These are phyloP conservation scores for Trichosurus vulpecula DNA, from an alignment of 2,797 vertebrate genomes.

Conservation along the genomic window DNA sequence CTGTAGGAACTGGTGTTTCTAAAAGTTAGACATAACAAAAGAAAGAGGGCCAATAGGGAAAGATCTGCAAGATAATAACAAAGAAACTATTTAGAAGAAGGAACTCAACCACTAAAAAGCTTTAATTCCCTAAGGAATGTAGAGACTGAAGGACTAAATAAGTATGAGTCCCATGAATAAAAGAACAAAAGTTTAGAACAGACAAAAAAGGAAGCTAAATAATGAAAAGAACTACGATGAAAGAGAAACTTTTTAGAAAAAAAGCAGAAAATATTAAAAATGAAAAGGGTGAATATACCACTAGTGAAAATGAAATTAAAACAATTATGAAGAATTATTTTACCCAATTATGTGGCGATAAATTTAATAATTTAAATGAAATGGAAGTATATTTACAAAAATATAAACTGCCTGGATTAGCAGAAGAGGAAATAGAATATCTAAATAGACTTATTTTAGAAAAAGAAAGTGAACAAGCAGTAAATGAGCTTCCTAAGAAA, in stretches of 20 bases:
- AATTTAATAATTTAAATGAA: background rate
- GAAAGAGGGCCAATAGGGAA: background rate
- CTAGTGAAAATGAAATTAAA: background rate
- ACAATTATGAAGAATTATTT: background rate
- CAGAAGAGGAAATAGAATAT: background rate
- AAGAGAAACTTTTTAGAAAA: background rate
- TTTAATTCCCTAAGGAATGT: background rate
- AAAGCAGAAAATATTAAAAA: background rate
- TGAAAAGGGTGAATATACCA: background rate
- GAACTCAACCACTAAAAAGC: background rate
- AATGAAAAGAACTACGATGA: background rate
- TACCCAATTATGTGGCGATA: background rate
- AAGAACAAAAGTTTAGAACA: background rate
- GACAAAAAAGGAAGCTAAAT: background rate
- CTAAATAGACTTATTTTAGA: background rate
- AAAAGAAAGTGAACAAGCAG: background rate
- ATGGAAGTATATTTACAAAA: background rate
- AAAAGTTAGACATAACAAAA: background rate
- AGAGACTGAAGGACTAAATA: background rate
- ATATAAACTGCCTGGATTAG: background rate
- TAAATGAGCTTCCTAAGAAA: background rate
- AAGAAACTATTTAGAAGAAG: background rate
- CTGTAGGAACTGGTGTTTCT: background rate
- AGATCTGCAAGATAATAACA: background rate
- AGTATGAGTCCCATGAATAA: background rate